Evolutionary conservation across 2,797 vertebrate genomes (phyloP), one percentile per base, ranked within the genome.

Genomic region (Crenichthys baileyi): DNA sequence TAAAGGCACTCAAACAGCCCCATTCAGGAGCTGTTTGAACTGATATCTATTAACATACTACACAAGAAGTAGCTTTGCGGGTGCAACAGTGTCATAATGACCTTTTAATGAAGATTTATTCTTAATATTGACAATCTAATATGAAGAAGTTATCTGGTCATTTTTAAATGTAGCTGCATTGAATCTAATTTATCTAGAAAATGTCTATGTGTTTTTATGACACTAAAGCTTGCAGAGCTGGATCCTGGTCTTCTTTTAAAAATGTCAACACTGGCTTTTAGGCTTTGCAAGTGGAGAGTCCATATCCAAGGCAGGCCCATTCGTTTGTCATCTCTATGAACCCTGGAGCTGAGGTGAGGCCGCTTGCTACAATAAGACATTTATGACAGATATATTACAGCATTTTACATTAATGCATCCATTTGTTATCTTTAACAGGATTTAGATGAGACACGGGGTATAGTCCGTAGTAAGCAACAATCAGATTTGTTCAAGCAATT

Each of bases 281-380:
- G 22, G 13, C 22, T 50, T 51, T 78, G 53, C 82, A 79, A 24
- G 80, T 60, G 63, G 75, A 46, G 24, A 84, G 61, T 72, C 56
- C 31, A 1, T 81, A 82, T 12, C 75, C 77, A 72, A 87, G 78
- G 31, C 86, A 89, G 56, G 77, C 67, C 76, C 84, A 90, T 39
- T 81, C 36, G 9, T 78, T 90, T 76, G 82, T 88, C 74, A 80
- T 70, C 74, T 89, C 84, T 78, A 73, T 36, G 70, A 86, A 88
- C 20, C 79, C 88, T 1, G 79, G 79, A 1, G 29, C 63, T 2
- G 79, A 80, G 51, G 15, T 70, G 51, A 90, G 84, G 75, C 84
- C 79, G 73, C 82, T 87, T 2, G 8, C 85, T 84, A 16, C 16
- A 79, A 70, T 70, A 81, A 22, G 53, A 51, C 18, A 72, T 58